Conservation (phyloP, 2,888 invertebrate species). For the Pterostichus niger region DNA sequence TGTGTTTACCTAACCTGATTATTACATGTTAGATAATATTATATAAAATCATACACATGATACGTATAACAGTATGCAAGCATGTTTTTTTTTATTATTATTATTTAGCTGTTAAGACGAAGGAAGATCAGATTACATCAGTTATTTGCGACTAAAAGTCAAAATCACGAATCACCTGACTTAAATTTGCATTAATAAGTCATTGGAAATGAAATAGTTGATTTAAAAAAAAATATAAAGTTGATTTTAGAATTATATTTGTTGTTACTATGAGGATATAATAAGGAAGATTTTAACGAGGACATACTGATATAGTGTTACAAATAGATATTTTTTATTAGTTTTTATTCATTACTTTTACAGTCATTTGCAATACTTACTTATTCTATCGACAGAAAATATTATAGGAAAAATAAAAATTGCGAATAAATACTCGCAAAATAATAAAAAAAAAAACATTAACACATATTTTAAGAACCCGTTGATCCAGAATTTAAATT, state of each 20-base stretch:
- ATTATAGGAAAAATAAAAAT: too few species aligned
- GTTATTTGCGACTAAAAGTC: not conserved
- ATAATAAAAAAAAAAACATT: not conserved
- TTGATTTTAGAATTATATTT: not conserved
- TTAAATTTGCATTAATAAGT: conserved; percentile 9
- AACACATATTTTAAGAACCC: not conserved
- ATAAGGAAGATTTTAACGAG: not conserved
- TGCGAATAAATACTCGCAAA: not conserved
- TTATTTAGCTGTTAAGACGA: not conserved
- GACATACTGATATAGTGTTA: not conserved
- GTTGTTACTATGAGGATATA: conserved; percentile 23
- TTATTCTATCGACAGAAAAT: too few species aligned
- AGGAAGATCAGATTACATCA: not conserved
- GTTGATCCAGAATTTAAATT: not conserved
- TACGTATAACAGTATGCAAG: too few species aligned
- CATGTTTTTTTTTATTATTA: not conserved
- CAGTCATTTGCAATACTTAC: not conserved
- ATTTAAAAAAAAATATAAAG: not conserved
- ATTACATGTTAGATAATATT: too few species aligned
- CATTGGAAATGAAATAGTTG: not conserved
- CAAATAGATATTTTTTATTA: not conserved
- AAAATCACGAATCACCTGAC: not conserved
- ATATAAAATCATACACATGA: too few species aligned
- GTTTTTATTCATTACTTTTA: not conserved
- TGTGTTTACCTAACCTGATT: too few species aligned